Evolutionary conservation across 2,797 vertebrate genomes (phyloP).

Genomic region (Peromyscus aztecus): DNA sequence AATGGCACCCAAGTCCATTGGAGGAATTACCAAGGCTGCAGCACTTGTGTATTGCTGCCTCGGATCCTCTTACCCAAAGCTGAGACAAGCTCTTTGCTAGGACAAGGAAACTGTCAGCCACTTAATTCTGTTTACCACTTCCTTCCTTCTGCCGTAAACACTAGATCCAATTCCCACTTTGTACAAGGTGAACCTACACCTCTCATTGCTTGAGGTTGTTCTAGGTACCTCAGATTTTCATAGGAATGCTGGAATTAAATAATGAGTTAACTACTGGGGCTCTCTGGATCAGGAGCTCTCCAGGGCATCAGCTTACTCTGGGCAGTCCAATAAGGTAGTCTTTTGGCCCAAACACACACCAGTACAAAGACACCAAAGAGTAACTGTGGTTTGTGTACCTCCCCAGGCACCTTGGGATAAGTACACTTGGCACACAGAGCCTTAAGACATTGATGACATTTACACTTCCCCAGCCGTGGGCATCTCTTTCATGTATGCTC

Average conservation of each 20-base stretch:
- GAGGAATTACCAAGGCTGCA: background rate
- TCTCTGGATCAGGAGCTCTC: background rate
- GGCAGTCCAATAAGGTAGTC: background rate
- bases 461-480: background rate
- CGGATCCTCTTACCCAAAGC: background rate
- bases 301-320: background rate
- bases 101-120: background rate
- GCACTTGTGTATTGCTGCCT: conserved; percentile 10
- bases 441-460: background rate
- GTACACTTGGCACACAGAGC: background rate
- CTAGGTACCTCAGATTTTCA: conserved; percentile 6
- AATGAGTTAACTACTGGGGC: background rate
- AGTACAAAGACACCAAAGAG: background rate
- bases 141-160: conserved; percentile 32
- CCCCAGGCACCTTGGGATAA: background rate
- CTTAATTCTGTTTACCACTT: conserved; percentile 72
- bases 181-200: conserved; percentile 36
- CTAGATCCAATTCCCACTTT: conserved; percentile 27
- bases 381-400: background rate
- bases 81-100: background rate
- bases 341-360: background rate
- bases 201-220: background rate
- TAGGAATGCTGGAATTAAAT: conserved; percentile 36
- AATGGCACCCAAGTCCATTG: background rate
- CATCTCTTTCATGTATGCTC: background rate